phyloP scores from a whole-genome alignment of 2,797 vertebrate genomes.

The Notolabrus celidotus region DNA sequence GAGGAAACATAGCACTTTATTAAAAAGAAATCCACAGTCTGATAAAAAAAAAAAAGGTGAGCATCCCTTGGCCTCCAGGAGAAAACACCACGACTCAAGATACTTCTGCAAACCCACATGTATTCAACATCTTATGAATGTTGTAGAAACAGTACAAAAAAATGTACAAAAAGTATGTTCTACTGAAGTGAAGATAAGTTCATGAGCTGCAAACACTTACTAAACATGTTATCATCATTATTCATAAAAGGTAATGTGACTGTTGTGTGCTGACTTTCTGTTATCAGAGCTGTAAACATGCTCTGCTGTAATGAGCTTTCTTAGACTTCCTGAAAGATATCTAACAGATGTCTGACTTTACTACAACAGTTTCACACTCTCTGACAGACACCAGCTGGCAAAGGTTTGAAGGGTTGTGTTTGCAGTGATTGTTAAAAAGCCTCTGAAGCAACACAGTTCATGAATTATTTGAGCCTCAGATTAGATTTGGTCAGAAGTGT shows the following conservation, averaged over 20 bases:
- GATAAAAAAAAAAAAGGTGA: no score
- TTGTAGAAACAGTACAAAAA: no score
- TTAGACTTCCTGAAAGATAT: neutral
- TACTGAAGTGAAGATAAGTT: neutral
- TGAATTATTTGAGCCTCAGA: neutral
- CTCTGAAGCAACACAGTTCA: neutral
- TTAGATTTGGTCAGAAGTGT: neutral
- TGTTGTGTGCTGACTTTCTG: conserved; percentile 23
- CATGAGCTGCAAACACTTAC: neutral
- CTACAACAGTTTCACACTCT: neutral
- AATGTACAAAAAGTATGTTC: no score
- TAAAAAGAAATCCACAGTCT: no score
- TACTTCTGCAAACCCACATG: no score
- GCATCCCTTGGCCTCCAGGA: no score
- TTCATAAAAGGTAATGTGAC: conserved; percentile 18
- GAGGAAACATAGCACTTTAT: no score
- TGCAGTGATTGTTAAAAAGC: neutral
- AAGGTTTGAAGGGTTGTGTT: conserved; percentile 4
- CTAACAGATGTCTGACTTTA: conserved; percentile 13
- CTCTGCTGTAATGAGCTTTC: conserved; percentile 27
- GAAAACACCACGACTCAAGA: no score
- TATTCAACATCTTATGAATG: no score
- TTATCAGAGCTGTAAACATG: conserved; percentile 3
- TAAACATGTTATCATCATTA: neutral
- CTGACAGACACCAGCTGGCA: conserved; percentile 31